Evolutionary conservation across 1,140 invertebrate genomes (phyloP), one percentile per base, ranked within the genome.

Genomic region (Diploscapter pachys): DNA sequence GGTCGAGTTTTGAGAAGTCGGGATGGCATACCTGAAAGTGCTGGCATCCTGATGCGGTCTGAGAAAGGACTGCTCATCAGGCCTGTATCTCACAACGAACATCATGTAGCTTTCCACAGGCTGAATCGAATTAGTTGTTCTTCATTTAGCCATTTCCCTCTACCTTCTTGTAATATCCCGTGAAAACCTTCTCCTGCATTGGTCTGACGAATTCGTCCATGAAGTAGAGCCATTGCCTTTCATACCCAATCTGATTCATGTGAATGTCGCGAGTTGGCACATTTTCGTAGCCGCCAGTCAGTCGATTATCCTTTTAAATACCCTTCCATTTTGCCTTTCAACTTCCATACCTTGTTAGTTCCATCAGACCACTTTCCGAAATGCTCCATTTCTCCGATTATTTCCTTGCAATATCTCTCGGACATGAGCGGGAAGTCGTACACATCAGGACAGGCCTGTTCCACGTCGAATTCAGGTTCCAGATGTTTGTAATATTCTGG

Each of bases 231-330:
- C 95, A 99, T n/a, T 96, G 90, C 4, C 87, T 81, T 70, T 98
- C 94, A 79, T 92, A 90, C 3, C 91, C 91, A 62, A 99, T 91
- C 89, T 99, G 96, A 80, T 92, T 96, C 93, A 98, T 98, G 86
- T 99, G 96, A 84, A 98, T 98, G 86, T 99, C 96, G 52, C 95
- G 89, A 0, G 96, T 98, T 3, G 96, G 96, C 3, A 99, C 96
- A 79, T 96, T 97, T 88, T 99, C 96, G 86, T 98, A 98, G 4
- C 95, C 96, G 68, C 93, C 92, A 79, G 92, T 90, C 57, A 99
- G 86, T 13, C 95, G 90, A 4, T 89, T 87, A 87, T 98, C 95
- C 90, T 92, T 49, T 77, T 67, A 50, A 64, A 62, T 8, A 65
- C n/a, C 48, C n/a, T 9, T 65, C 9, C 9, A 13, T 11, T 8